Evolutionary conservation across 1,140 invertebrate genomes (phyloP).

Genomic region (Zaprionus gabonicus): DNA sequence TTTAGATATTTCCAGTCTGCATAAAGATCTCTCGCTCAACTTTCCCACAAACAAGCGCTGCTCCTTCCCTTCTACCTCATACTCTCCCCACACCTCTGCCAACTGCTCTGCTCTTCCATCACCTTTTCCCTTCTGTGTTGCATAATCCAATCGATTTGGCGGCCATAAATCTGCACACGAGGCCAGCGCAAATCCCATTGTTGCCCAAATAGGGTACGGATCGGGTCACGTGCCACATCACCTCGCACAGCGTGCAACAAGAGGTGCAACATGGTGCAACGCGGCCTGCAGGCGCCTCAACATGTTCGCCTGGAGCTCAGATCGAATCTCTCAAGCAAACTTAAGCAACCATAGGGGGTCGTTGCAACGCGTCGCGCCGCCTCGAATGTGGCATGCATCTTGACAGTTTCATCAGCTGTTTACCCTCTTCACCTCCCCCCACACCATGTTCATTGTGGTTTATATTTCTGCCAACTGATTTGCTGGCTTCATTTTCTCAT

Average conservation of each 20-base stretch:
- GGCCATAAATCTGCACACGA: constrained; percentile 55
- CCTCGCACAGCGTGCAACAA: constrained; percentile 37
- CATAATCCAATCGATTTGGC: constrained; percentile 16
- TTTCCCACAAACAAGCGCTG: constrained; percentile 17
- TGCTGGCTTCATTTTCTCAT: constrained; percentile 11
- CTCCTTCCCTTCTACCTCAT: background rate
- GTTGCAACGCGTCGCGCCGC: constrained; percentile 5
- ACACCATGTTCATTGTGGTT: constrained; percentile 5
- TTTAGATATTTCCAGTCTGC: background rate
- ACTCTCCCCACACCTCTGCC: background rate
- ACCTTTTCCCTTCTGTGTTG: background rate
- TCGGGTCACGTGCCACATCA: constrained; percentile 61
- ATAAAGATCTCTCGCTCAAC: background rate
- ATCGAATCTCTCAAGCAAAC: background rate
- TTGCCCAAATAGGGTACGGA: constrained; percentile 28
- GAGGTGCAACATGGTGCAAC: constrained; percentile 36
- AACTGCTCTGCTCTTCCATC: background rate
- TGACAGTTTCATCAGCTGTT: constrained; percentile 47
- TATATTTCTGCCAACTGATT: constrained; percentile 29
- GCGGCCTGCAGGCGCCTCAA: constrained; percentile 13
- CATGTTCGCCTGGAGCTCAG: constrained; percentile 14
- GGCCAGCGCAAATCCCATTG: constrained; percentile 30
- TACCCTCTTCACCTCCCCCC: background rate
- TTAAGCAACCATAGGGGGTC: constrained; percentile 34
- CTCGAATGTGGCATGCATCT: constrained; percentile 14